Conservation (phyloP, 2,888 invertebrate genomes). For the Spisula subtruncata region DNA sequence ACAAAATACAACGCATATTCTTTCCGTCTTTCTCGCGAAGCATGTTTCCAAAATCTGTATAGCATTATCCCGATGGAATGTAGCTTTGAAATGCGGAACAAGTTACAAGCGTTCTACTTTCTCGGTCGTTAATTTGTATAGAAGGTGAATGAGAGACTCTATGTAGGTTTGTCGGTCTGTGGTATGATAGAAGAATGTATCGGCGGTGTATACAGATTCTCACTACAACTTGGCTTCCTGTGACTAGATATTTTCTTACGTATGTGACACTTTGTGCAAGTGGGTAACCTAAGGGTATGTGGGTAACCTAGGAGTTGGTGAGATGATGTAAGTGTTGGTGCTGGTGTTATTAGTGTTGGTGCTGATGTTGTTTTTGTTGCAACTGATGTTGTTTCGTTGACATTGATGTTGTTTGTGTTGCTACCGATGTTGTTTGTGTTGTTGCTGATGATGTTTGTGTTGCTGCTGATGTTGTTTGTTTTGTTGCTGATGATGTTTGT, state of each 20-base stretch:
- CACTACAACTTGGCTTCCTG: background rate
- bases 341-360: background rate
- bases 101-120: background rate
- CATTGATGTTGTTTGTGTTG: background rate
- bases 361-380: background rate
- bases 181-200: background rate
- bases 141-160: background rate
- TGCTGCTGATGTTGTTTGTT: background rate
- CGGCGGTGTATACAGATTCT: background rate
- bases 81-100: slow-evolving; percentile 11
- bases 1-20: slow-evolving; percentile 5
- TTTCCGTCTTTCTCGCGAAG: background rate
- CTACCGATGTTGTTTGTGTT: background rate
- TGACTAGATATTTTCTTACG: background rate
- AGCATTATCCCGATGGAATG: background rate
- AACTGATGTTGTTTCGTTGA: background rate
- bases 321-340: background rate
- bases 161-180: background rate
- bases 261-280: background rate
- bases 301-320: background rate
- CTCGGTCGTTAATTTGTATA: background rate
- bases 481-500: background rate
- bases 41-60: background rate
- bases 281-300: background rate
- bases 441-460: background rate